Evolutionary conservation across 2,113 vertebrate species (phyloP), one percentile per base, ranked within the genome.

Genomic region (Corythaeola cristata): DNA sequence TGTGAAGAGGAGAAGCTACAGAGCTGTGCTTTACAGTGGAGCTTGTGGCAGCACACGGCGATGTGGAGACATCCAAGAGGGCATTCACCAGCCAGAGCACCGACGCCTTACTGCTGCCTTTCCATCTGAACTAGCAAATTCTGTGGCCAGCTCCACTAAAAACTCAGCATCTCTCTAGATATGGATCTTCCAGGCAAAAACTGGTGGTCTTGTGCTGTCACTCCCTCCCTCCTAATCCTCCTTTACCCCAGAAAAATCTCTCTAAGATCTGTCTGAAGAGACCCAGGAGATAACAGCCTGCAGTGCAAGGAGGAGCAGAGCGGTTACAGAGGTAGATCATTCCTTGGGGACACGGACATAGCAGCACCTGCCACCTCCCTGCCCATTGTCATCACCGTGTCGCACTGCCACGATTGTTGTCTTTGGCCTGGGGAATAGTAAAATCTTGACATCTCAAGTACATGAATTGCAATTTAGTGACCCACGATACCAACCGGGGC

Each of bases 381-480:
- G 37, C 37, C n/a, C 8, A 24, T 86, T 63, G 58, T 66, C 62
- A 12, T 56, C 50, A 68, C 68, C 10, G 1, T 13, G 24, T 47
- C 23, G 2, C 59, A 47, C 32, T 0, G 0, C 15, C 33, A 52
- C 21, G 5, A 8, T 15, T 24, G n/a, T 44, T 73, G 66, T 63
- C 52, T 53, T 92, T 67, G 79, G 55, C 35, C 60, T 44, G 52
- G 19, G 28, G 11, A 81, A 87, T 63, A 59, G 49, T 26, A n/a
- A 63, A 89, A 77, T 35, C 68, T 67, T 45, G 55, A 90, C 45
- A 35, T 50, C 35, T 56, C 49, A 41, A 72, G 56, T 72, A 81
- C 84, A 77, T 81, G 47, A 81, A 79, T 60, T 35, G 39, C 26
- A 73, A 14, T 91, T 85, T 87, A 82, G 60, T 64, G 74, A 62